Evolutionary conservation across 2,888 invertebrate species (phyloP).

Genomic region (Stenolophus ochropezus): DNA sequence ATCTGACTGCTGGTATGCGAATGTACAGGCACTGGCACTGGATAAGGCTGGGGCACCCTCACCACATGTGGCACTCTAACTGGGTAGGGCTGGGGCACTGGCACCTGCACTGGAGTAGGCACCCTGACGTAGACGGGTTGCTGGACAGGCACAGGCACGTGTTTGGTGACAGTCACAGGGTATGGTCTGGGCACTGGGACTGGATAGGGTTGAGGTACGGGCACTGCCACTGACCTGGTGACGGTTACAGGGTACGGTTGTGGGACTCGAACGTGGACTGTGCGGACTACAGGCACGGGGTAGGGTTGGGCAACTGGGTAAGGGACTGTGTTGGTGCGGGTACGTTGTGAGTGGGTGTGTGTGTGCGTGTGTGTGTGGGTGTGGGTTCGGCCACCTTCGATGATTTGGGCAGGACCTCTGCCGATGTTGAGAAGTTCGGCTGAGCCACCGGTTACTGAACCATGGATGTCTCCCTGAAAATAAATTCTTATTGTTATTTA

Average conservation of each 20-base stretch:
- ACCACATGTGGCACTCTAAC: constrained; percentile 62
- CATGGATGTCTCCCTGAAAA: no score
- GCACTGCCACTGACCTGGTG: constrained; percentile 67
- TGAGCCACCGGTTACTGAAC: no score
- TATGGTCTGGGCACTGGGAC: constrained; percentile 68
- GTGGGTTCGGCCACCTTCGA: constrained; percentile 8
- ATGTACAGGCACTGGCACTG: constrained; percentile 65
- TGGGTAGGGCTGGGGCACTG: constrained; percentile 62
- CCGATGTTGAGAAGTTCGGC: no score
- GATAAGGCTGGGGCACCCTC: constrained; percentile 62
- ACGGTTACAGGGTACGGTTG: constrained; percentile 64
- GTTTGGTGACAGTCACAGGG: constrained; percentile 67
- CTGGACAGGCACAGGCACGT: constrained; percentile 65
- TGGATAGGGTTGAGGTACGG: constrained; percentile 69
- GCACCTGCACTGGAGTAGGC: constrained; percentile 63
- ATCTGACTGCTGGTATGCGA: constrained; percentile 1
- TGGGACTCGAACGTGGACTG: constrained; percentile 58
- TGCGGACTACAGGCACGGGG: constrained; percentile 54
- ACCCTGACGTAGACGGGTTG: constrained; percentile 66
- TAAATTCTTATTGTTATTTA: no score
- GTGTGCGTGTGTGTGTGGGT: constrained; percentile 49
- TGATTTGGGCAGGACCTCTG: not conserved
- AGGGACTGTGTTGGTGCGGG: constrained; percentile 39
- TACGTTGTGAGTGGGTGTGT: constrained; percentile 51
- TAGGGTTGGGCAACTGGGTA: constrained; percentile 52